These are phyloP conservation scores for Dipodomys spectabilis DNA, from an alignment of 2,113 vertebrate genomes.

Conservation along the genomic window DNA sequence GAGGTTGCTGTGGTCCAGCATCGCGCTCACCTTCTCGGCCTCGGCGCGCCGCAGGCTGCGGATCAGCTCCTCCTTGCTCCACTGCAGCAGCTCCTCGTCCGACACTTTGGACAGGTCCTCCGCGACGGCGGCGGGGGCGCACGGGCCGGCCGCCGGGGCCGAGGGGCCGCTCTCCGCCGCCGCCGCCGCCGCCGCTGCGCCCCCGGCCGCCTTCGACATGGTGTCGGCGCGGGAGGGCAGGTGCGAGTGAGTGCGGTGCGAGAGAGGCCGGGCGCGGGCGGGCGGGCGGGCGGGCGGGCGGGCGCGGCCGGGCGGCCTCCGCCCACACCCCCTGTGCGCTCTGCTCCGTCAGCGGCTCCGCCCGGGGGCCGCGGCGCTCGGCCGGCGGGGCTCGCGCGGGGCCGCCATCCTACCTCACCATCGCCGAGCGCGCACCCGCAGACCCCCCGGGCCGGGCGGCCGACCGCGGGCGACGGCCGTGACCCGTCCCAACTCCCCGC, in stretches of 20 bases:
- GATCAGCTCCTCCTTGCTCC: constrained; percentile 96
- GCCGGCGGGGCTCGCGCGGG: constrained; percentile 64
- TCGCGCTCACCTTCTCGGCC: constrained; percentile 97
- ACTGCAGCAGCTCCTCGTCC: constrained; percentile 95
- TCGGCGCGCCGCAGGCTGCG: constrained; percentile 94
- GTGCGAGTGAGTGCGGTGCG: constrained; percentile 50
- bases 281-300: background rate
- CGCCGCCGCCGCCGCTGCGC: constrained; percentile 77
- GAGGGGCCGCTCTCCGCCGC: constrained; percentile 77
- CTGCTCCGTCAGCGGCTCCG: constrained; percentile 65
- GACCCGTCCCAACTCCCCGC: constrained; percentile 46
- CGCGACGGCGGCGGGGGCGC: constrained; percentile 80
- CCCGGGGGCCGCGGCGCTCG: constrained; percentile 58
- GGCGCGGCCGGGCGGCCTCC: constrained; percentile 66
- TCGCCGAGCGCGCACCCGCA: constrained; percentile 53
- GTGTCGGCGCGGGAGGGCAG: constrained; percentile 51
- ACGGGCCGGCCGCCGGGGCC: constrained; percentile 20
- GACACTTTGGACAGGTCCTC: constrained; percentile 94
- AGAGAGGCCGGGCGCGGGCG: constrained; percentile 42
- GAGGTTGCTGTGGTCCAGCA: constrained; percentile 97
- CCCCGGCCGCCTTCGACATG: constrained; percentile 85
- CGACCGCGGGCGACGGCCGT: background rate
- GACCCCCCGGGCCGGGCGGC: constrained; percentile 37
- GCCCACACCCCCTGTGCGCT: constrained; percentile 68
- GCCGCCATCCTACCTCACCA: constrained; percentile 76